phyloP scores from a whole-genome alignment of 35 echinoderm and acorn worm species.

The Ptychodera flava region DNA sequence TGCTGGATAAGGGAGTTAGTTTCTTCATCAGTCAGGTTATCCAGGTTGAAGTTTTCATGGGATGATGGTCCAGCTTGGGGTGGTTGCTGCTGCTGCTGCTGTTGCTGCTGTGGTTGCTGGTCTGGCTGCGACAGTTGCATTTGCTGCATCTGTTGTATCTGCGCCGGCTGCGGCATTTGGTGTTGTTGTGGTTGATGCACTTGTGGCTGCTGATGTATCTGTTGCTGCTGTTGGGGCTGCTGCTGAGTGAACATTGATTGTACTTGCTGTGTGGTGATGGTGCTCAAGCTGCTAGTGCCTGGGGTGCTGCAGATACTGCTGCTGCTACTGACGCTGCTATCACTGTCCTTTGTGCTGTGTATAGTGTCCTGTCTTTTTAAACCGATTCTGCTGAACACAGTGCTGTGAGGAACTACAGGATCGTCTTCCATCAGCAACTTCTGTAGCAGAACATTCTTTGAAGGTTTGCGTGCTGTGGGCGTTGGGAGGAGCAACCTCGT shows the following conservation, averaged over 20 bases:
- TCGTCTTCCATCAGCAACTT: constrained; percentile 77
- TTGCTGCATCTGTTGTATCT: not conserved
- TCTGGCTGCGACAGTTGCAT: not conserved
- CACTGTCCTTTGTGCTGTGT: not conserved
- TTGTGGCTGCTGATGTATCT: not conserved
- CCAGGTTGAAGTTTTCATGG: not conserved
- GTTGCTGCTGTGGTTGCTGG: not conserved
- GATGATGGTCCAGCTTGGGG: not conserved
- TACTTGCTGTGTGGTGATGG: not conserved
- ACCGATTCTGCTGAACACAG: not conserved
- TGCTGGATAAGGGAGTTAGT: not conserved
- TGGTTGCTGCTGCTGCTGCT: not conserved
- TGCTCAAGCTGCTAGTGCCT: not conserved
- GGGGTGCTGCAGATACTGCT: not conserved
- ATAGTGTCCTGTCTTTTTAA: not conserved
- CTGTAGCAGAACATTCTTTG: constrained; percentile 74
- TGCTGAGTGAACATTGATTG: not conserved
- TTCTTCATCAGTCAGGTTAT: not conserved
- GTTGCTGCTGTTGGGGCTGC: not conserved
- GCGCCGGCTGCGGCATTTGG: not conserved
- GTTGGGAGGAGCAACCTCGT: not conserved
- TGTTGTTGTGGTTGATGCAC: not conserved
- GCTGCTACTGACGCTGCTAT: not conserved
- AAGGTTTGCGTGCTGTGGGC: not conserved
- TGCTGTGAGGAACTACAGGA: not conserved